Evolutionary conservation across 2,888 invertebrate species (phyloP), one percentile per base, ranked within the genome.

Genomic region (Galeruca laticollis): DNA sequence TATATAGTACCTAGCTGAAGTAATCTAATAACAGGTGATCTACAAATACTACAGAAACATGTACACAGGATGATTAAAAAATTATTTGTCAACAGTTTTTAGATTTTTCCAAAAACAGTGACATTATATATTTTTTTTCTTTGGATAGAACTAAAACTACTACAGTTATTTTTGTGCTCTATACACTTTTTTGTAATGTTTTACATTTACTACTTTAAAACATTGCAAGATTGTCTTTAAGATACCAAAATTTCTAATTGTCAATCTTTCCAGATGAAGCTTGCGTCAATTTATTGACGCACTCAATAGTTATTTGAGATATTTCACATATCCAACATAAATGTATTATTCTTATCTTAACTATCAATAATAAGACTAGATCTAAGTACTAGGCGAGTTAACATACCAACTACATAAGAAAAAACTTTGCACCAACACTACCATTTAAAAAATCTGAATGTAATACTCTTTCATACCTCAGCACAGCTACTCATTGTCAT

Each of bases 361-460:
- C 73, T 75, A 76, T 68, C 63, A 20, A 66, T 76, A 69, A 73
- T 73, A 76, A 73, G 78, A 78, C 78, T 79, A 78, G 78, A 78
- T 75, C 78, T 78, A 78, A 74, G 56, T 68, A 68, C 49, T 43
- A 21, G 21, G 21, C 2, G 52, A 54, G 21, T 31, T 11, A 18
- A 47, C 9, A 9, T 37, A 37, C 9, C 3, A 37, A 37, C 2
- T 6, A 26, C 6, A 26, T 26, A 37, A 37, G 2, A 37, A 37
- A 9, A 11, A 37, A 6, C 13, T 37, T 6, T 10, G 8, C 37
- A 37, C 37, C 37, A 10, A 37, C 9, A 37, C 37, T 37, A 37
- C 13, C 3, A 37, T 37, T 6, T 9, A 11, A 37, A 47, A 26
- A 26, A 26, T 0, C 3, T 26, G 3, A 6, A 26, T n/a, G n/a